These are phyloP conservation scores for Cirrhinus molitorella DNA, from an alignment of 2,797 vertebrate genomes.

Conservation along the genomic window DNA sequence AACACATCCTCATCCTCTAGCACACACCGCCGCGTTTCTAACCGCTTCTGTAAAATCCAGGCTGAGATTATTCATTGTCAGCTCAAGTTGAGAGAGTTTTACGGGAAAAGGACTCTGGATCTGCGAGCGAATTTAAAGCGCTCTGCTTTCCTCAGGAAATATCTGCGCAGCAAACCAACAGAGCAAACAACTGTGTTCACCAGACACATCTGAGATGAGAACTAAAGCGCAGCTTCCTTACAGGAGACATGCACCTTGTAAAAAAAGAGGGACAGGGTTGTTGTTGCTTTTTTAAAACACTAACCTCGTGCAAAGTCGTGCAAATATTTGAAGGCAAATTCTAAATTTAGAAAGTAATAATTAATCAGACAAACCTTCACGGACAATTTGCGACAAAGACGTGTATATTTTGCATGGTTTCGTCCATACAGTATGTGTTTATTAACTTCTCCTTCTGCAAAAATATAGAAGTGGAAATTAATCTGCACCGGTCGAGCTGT, in stretches of 20 bases:
- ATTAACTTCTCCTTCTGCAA: constrained; percentile 59
- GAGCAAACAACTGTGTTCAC: constrained; percentile 26
- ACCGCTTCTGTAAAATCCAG: background rate
- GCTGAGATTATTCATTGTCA: constrained; percentile 23
- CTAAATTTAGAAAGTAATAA: background rate
- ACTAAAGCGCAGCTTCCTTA: constrained; percentile 12
- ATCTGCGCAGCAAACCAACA: constrained; percentile 77
- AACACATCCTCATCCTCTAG: background rate
- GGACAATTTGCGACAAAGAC: background rate
- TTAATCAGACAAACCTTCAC: background rate
- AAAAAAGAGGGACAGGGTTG: constrained; percentile 1
- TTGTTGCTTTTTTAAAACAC: background rate
- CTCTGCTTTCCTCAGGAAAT: constrained; percentile 85
- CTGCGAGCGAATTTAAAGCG: constrained; percentile 72
- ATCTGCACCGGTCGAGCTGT: constrained; percentile 59
- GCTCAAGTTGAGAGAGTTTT: constrained; percentile 41
- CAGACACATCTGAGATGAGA: constrained; percentile 21
- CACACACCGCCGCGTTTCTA: background rate
- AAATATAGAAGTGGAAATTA: constrained; percentile 68
- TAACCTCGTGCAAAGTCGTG: background rate
- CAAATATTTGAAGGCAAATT: background rate
- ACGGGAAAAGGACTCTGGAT: constrained; percentile 46
- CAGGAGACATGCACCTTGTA: constrained; percentile 13
- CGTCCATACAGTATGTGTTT: constrained; percentile 37
- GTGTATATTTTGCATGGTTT: constrained; percentile 13